Evolutionary conservation across 2,797 vertebrate species (phyloP), one percentile per base, ranked within the genome.

Genomic region (Brotula barbata): DNA sequence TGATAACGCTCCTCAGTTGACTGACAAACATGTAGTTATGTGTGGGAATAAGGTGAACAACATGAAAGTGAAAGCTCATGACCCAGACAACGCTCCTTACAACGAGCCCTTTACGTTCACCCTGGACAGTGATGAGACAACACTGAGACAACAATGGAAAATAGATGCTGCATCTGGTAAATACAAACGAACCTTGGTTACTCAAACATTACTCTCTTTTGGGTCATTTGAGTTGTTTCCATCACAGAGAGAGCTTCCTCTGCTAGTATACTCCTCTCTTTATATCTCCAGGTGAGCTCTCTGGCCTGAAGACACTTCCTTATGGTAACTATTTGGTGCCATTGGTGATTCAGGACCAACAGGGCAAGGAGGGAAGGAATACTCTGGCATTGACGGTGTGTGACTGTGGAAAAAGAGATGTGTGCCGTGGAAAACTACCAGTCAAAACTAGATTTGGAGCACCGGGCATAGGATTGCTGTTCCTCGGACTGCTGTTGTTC

Each of bases 291-390:
- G 95, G 90, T 25, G 1, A 48, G 17, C 86, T 96, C 12, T 1
- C 88, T 3, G 88, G 83, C 72, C 11, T 52, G 48, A 82, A 56
- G 63, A 51, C 13, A 9, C 90, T 95, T 48, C 58, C 82, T 0
- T 85, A 61, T 3, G 92, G 89, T 2, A 89, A 85, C 56, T 93
- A 94, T 72, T 71, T 67, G 0, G 80, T 96, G 53, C 92, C 91
- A 0, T 16, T 96, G 44, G 7, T 58, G 28, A 89, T 95, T 43
- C 54, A 74, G 43, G 95, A 95, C 66, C 88, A 85, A 5, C 93
- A 94, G 80, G 89, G 88, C 10, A 0, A 63, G 11, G 19, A 3
- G 1, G 65, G 21, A 12, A 40, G 33, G 13, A 81, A 92, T 11
- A 80, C 43, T 2, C 44, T 93, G 13, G 5, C 58, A 0, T 64